Base-by-base conservation (phyloP, 1,140 invertebrate species). In the Drosophila guanche region DNA sequence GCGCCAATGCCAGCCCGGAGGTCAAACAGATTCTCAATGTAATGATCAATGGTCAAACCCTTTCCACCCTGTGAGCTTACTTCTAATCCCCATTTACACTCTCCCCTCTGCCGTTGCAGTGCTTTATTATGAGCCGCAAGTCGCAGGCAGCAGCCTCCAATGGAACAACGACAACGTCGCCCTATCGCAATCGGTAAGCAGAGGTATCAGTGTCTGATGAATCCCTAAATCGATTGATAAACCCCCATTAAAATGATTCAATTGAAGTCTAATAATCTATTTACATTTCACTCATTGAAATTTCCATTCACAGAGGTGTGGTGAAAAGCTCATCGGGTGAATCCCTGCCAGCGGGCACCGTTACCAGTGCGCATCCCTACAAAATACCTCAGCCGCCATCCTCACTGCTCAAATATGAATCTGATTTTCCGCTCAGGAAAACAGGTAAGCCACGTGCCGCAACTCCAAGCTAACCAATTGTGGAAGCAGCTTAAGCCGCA, bases 21-120 rank as follows among this genome's bases (percentile, higher is more conserved):
- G 98, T 99, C 74, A 99, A 99, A 92, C 97, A 98, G 92, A 97
- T 97, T 83, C 93, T 99, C 79, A 96, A 96, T 94, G 96, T 96
- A 91, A 92, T 81, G 78, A 58, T 46, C 48, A 41, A 4, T 81
- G 78, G 61, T 46, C 48, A 41, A 4, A 6, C 42, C 14, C 23
- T 23, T 27, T 43, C 0, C 16, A 20, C 22, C 7, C 16, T 25
- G 29, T 37, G 33, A 37, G 6, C 5, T 27, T 12, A 5, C 42
- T 22, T 14, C 27, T 3, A 25, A 47, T 27, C 48, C 0, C 16
- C 25, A 20, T 23, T 33, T 33, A 40, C 6, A 16, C 29, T 16
- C 3, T 6, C 40, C 5, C 12, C 2, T 61, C 16, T 42, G 16
- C 16, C 25, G 12, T 47, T 25, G 14, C 93, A 97, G 94, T 96